Conservation (phyloP, 2,797 vertebrate species). For the Ciconia nigra region DNA sequence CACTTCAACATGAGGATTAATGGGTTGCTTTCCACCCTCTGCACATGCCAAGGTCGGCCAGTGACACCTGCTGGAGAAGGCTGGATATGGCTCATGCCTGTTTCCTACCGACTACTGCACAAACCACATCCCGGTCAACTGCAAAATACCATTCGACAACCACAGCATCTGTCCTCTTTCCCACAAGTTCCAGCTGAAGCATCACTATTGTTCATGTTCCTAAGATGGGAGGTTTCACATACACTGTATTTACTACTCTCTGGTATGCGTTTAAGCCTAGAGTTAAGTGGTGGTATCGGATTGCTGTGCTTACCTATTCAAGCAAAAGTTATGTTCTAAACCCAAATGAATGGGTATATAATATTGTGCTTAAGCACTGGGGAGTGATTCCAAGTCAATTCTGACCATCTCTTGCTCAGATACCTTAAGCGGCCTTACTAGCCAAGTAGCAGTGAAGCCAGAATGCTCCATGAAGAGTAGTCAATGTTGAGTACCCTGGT, state of each 20-base stretch:
- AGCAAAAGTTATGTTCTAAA: neutral
- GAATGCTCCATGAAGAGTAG: neutral
- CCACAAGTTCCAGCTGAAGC: neutral
- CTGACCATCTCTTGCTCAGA: neutral
- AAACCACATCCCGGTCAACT: neutral
- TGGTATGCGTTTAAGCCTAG: neutral
- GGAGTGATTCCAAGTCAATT: neutral
- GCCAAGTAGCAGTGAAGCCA: neutral
- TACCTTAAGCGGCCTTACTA: neutral
- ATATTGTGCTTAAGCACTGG: neutral
- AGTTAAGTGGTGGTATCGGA: neutral
- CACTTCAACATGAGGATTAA: neutral
- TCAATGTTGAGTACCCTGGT: neutral
- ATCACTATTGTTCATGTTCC: neutral
- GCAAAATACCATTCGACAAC: neutral
- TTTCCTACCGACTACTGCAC: neutral
- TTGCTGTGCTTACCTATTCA: neutral
- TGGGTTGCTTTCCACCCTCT: neutral
- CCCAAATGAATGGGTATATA: neutral
- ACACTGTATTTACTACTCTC: neutral
- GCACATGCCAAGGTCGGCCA: neutral
- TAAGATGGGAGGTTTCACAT: neutral
- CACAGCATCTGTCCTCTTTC: neutral
- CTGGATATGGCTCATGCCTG: rapidly evolving
- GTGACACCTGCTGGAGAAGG: neutral